phyloP scores from a whole-genome alignment of 2,113 vertebrate genomes.

The Hippoglossus stenolepis region DNA sequence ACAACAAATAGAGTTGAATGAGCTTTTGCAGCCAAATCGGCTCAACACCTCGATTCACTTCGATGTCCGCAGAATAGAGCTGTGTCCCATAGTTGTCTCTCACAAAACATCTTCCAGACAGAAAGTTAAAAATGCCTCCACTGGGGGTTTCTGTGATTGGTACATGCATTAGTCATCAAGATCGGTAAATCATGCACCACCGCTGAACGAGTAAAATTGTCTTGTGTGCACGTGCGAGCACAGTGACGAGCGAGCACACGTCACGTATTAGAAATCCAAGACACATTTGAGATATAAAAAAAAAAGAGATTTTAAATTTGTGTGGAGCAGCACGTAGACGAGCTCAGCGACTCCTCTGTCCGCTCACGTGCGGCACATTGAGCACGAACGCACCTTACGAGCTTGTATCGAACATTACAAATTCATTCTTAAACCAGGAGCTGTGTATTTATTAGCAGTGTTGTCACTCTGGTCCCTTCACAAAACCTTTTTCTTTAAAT shows the following conservation, averaged over 20 bases:
- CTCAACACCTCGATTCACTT: neutral
- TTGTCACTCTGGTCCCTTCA: constrained; percentile 32
- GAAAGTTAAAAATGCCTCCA: neutral
- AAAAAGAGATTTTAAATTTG: too few species aligned
- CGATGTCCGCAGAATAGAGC: too few species aligned
- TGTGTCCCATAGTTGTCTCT: neutral
- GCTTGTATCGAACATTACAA: neutral
- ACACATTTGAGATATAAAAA: too few species aligned
- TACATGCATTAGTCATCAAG: constrained; percentile 30
- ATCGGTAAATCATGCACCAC: constrained; percentile 21
- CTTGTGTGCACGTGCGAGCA: neutral
- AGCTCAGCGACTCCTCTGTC: neutral
- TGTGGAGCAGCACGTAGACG: too few species aligned
- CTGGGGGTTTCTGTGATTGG: constrained; percentile 9
- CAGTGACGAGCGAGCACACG: too few species aligned
- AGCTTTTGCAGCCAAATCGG: too few species aligned
- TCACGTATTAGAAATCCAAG: too few species aligned
- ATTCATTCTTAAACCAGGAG: constrained; percentile 6
- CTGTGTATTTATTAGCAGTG: neutral
- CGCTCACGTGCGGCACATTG: constrained; percentile 17
- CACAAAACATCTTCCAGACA: constrained; percentile 17
- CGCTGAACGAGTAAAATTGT: neutral
- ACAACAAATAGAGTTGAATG: too few species aligned
- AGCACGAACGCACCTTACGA: constrained; percentile 25
- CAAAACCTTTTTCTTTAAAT: neutral